A percentile compares a stretch with the other conserved stretches of the same genome.
phyloP scores from a whole-genome alignment of 2,113 vertebrate genomes.

The Pampusana beccarii region DNA sequence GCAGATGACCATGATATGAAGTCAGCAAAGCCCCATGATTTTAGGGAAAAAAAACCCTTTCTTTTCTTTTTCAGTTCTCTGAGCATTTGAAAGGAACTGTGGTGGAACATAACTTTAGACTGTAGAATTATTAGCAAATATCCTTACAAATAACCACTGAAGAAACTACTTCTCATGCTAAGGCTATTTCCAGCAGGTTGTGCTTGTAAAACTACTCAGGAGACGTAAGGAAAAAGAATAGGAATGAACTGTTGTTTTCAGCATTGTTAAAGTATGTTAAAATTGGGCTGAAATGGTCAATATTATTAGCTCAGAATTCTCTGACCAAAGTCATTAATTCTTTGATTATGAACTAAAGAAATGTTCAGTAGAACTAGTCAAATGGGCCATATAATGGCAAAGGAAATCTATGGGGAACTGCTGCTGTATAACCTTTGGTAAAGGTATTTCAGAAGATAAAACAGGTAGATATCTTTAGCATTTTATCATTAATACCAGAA shows the following conservation, averaged over 20 bases:
- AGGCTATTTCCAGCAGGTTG: background rate
- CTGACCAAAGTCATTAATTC: background rate
- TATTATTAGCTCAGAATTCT: background rate
- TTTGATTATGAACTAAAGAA: background rate
- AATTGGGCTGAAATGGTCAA: background rate
- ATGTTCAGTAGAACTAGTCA: background rate
- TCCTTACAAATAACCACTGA: background rate
- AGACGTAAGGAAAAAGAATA: background rate
- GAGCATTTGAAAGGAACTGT: background rate
- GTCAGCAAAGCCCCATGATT: background rate
- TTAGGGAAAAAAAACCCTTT: accelerated
- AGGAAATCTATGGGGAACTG: background rate
- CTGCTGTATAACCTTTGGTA: background rate
- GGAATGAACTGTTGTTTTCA: background rate
- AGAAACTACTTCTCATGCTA: background rate
- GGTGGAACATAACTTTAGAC: background rate
- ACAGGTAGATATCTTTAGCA: background rate
- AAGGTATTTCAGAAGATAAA: background rate
- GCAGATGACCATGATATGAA: background rate
- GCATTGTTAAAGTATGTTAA: background rate
- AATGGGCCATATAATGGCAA: background rate
- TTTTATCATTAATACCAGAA: background rate
- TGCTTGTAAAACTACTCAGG: background rate
- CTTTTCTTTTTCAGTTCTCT: background rate
- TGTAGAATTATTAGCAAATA: background rate